These are phyloP conservation scores for Triplophysa bombifrons DNA, from an alignment of 2,797 vertebrate genomes.

Conservation along the genomic window DNA sequence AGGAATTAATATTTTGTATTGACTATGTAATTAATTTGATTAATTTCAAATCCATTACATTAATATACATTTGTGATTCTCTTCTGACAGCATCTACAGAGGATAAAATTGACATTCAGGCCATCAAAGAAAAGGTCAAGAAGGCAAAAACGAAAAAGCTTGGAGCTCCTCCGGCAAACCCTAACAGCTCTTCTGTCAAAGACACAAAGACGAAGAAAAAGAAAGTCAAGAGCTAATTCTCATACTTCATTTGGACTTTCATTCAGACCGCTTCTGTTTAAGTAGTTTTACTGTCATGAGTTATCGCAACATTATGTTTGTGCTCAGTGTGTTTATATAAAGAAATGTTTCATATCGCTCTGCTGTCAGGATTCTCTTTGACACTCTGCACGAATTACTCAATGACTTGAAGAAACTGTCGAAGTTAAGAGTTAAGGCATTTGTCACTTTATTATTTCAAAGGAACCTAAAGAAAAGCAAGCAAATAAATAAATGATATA, in stretches of 20 bases:
- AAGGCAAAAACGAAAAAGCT: slow-evolving; percentile 93
- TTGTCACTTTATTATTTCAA: too few relatives aligned
- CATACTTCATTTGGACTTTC: not conserved
- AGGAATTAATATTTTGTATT: too few relatives aligned
- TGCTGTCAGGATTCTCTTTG: not conserved
- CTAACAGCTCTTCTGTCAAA: slow-evolving; percentile 65
- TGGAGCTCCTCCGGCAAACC: slow-evolving; percentile 84
- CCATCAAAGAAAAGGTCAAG: slow-evolving; percentile 92
- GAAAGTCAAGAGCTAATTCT: slow-evolving; percentile 42
- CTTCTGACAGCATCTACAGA: slow-evolving; percentile 76
- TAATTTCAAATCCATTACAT: not conserved
- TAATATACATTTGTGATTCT: not conserved
- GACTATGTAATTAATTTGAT: too few relatives aligned
- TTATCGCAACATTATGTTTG: not conserved
- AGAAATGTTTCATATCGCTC: not conserved
- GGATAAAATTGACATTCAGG: slow-evolving; percentile 87
- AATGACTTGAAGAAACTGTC: not conserved
- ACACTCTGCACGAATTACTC: not conserved
- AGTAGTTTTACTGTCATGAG: not conserved
- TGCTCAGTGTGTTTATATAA: not conserved
- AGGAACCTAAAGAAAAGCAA: not conserved
- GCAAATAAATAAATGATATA: too few relatives aligned
- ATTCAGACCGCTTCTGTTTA: not conserved
- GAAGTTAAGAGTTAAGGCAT: too few relatives aligned
- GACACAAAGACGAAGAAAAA: slow-evolving; percentile 81